These are phyloP conservation scores for Poeciliopsis paucimaculata DNA, from an alignment of 2,797 vertebrate species.

Conservation along the genomic window DNA sequence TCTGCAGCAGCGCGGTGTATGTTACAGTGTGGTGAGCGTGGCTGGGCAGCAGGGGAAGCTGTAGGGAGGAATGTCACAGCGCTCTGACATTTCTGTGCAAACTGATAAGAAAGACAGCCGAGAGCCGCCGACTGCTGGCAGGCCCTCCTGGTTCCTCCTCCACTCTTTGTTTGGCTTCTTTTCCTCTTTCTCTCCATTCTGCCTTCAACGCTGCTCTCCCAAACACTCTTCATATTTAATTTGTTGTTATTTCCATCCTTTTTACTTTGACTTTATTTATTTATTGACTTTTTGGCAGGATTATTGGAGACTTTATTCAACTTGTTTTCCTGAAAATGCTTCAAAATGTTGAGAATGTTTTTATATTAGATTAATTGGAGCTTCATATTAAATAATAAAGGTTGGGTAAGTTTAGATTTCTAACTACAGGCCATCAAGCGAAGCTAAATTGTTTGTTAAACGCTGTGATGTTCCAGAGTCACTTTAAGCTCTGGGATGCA, in stretches of 20 bases:
- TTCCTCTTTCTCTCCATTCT: conserved; percentile 42
- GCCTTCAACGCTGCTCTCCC: conserved; percentile 20
- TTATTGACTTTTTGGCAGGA: background rate
- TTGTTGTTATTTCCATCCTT: conserved; percentile 23
- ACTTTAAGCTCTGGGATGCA: background rate
- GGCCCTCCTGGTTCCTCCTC: conserved; percentile 57
- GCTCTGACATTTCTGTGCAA: conserved; percentile 77
- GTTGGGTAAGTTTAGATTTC: background rate
- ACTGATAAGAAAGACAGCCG: conserved; percentile 74
- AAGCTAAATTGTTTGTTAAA: background rate
- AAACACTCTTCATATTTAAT: conserved; percentile 7
- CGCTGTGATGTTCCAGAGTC: background rate
- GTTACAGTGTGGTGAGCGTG: conserved; percentile 34
- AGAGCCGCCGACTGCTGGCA: conserved; percentile 58
- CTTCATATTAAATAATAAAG: background rate
- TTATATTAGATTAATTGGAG: background rate
- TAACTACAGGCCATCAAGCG: background rate
- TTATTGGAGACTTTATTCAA: conserved; percentile 7
- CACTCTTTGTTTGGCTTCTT: conserved; percentile 39
- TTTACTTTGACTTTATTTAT: conserved; percentile 1
- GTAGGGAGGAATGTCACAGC: conserved; percentile 68
- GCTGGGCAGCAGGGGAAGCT: conserved; percentile 66
- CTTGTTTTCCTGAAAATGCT: background rate
- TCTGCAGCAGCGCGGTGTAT: conserved; percentile 23
- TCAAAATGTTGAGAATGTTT: background rate